A percentile compares a stretch with the other conserved stretches of the same genome.
phyloP scores from a whole-genome alignment of 2,113 vertebrate genomes.

The Rhegmatorhina hoffmannsi region DNA sequence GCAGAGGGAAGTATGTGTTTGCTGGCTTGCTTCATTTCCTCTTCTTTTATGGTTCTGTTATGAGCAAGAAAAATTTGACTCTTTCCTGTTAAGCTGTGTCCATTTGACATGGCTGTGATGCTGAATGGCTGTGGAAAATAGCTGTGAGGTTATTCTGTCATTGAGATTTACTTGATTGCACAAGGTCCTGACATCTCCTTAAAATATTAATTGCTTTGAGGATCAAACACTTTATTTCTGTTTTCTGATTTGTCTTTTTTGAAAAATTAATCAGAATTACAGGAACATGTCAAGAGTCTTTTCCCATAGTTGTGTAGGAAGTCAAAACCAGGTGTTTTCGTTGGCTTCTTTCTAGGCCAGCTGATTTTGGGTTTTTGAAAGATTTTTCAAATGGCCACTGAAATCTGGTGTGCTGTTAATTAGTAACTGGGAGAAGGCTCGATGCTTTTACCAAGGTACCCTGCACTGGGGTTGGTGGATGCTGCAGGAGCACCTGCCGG shows the following conservation, averaged over 20 bases:
- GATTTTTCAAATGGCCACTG: not conserved
- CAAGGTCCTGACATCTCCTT: not conserved
- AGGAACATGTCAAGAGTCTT: not conserved
- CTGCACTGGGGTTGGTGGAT: not conserved
- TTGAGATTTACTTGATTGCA: not conserved
- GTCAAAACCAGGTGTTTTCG: not conserved
- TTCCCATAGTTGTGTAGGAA: not conserved
- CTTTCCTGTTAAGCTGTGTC: not conserved
- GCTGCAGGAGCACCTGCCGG: accelerated
- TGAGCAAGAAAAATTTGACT: not conserved
- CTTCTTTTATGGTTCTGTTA: not conserved
- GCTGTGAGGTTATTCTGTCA: not conserved
- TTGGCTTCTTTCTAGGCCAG: not conserved
- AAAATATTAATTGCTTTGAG: not conserved
- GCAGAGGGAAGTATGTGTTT: not conserved
- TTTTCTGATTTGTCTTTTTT: not conserved
- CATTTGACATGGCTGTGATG: not conserved
- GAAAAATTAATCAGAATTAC: not conserved
- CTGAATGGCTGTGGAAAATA: not conserved
- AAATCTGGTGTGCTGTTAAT: not conserved
- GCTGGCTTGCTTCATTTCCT: not conserved
- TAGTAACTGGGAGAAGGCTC: not conserved
- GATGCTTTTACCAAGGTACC: not conserved
- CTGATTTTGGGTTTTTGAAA: not conserved
- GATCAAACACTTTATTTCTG: not conserved